Evolutionary conservation across 1,140 invertebrate species (phyloP).

Genomic region (Aphaenogaster floridana): DNA sequence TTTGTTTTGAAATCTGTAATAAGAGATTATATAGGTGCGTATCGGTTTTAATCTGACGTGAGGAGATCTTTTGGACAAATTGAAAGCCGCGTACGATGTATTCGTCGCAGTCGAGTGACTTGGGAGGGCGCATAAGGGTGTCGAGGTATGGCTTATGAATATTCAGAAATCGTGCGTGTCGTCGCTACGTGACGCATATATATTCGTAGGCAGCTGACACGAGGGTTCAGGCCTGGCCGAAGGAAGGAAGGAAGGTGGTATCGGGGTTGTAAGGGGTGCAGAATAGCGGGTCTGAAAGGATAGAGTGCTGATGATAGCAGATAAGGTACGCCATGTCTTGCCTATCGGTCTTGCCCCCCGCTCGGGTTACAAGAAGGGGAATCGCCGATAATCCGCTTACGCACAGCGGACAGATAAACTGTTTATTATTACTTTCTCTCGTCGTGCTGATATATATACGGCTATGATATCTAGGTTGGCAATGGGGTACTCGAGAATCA

Average conservation of each 20-base stretch:
- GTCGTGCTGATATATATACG: constrained; percentile 26
- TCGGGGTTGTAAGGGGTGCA: not conserved
- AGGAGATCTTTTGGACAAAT: constrained; percentile 63
- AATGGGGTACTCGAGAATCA: constrained; percentile 7
- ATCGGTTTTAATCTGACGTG: constrained; percentile 12
- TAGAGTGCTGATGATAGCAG: constrained; percentile 70
- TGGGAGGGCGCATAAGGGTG: constrained; percentile 41
- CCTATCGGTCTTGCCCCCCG: constrained; percentile 67
- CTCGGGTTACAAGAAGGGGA: constrained; percentile 72
- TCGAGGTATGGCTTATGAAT: constrained; percentile 76
- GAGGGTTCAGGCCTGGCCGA: constrained; percentile 23
- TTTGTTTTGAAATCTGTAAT: not conserved
- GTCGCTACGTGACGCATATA: constrained; percentile 74
- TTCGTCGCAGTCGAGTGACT: constrained; percentile 47
- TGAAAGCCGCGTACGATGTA: constrained; percentile 52
- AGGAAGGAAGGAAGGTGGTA: constrained; percentile 44
- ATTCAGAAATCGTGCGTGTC: constrained; percentile 77
- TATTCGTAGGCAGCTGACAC: constrained; percentile 64
- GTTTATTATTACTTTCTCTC: constrained; percentile 80
- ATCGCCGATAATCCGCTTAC: constrained; percentile 78
- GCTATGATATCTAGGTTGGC: not conserved
- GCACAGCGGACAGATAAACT: constrained; percentile 79
- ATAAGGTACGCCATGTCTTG: constrained; percentile 75
- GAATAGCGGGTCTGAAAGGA: constrained; percentile 24
- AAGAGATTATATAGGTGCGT: not conserved